A percentile compares a stretch with the other conserved stretches of the same genome.
These are phyloP conservation scores for Euplexia lucipara DNA, from an alignment of 2,888 invertebrate genomes.

Conservation along the genomic window DNA sequence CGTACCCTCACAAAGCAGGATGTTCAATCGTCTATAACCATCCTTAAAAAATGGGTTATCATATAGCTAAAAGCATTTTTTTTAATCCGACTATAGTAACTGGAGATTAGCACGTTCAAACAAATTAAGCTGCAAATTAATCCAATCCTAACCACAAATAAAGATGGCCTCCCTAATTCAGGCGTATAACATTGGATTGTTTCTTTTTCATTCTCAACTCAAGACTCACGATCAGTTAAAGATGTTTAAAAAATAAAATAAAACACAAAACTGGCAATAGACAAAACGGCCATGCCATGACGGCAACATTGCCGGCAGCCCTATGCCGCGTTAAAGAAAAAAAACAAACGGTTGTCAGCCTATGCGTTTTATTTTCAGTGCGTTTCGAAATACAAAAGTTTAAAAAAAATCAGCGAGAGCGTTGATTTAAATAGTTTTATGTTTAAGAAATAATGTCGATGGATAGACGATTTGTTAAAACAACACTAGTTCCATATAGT, in stretches of 20 bases:
- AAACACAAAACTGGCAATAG: not conserved
- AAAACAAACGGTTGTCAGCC: slow-evolving; percentile 40
- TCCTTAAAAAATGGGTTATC: too few species aligned
- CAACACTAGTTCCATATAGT: slow-evolving; percentile 14
- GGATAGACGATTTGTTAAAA: slow-evolving; percentile 26
- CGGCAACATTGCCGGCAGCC: slow-evolving; percentile 16
- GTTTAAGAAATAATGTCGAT: slow-evolving; percentile 21
- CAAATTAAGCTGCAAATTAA: too few species aligned
- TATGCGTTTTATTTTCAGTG: slow-evolving; percentile 61
- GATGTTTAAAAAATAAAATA: not conserved
- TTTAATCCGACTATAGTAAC: too few species aligned
- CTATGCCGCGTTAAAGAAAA: slow-evolving; percentile 28
- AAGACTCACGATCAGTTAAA: not conserved
- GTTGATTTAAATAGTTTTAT: slow-evolving; percentile 14
- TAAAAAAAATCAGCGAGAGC: slow-evolving; percentile 11
- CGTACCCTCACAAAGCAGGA: too few species aligned
- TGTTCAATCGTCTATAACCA: too few species aligned
- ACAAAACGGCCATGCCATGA: slow-evolving; percentile 2
- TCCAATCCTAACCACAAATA: too few species aligned
- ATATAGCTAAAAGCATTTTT: too few species aligned
- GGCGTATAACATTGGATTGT: not conserved
- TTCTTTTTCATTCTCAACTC: not conserved
- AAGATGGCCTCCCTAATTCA: too few species aligned
- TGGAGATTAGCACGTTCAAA: too few species aligned
- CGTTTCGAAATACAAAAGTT: slow-evolving; percentile 51